Evolutionary conservation across 2,113 vertebrate species (phyloP).

Genomic region (Labeo rohita): DNA sequence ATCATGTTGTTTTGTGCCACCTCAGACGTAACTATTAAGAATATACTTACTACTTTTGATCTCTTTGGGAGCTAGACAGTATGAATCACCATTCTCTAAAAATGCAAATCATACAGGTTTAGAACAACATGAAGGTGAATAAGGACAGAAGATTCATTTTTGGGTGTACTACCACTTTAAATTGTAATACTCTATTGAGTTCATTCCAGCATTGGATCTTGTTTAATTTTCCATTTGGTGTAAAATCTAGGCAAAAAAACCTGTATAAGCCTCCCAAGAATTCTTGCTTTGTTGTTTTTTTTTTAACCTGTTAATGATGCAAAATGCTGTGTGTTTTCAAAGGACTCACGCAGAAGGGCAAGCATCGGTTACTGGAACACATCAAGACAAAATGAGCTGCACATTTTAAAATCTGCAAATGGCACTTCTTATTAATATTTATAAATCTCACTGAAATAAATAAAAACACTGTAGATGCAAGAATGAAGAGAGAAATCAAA

Average conservation of each 20-base stretch:
- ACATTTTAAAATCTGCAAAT: conserved; percentile 41
- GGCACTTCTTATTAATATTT: conserved; percentile 52
- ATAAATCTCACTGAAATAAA: conserved; percentile 37
- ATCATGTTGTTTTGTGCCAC: not conserved
- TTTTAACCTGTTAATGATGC: conserved; percentile 1
- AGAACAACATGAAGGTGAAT: not conserved
- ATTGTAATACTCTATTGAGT: not conserved
- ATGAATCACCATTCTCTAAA: not conserved
- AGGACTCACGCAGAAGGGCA: not conserved
- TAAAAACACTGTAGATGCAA: conserved; percentile 28
- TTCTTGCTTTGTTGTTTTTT: not conserved
- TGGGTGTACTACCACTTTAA: not conserved
- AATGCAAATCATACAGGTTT: not conserved
- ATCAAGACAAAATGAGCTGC: not conserved
- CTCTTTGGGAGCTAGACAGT: not conserved
- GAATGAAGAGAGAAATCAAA: conserved; percentile 28
- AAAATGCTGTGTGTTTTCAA: conserved; percentile 10
- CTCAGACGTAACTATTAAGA: not conserved
- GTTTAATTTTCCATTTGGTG: not conserved
- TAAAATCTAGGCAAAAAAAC: not conserved
- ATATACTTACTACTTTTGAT: not conserved
- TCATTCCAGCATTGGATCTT: not conserved
- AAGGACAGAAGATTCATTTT: too few relatives aligned
- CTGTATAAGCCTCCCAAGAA: not conserved
- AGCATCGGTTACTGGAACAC: not conserved